These are phyloP conservation scores for Siniperca obscura DNA, from an alignment of 2,797 vertebrate genomes.

Conservation along the genomic window DNA sequence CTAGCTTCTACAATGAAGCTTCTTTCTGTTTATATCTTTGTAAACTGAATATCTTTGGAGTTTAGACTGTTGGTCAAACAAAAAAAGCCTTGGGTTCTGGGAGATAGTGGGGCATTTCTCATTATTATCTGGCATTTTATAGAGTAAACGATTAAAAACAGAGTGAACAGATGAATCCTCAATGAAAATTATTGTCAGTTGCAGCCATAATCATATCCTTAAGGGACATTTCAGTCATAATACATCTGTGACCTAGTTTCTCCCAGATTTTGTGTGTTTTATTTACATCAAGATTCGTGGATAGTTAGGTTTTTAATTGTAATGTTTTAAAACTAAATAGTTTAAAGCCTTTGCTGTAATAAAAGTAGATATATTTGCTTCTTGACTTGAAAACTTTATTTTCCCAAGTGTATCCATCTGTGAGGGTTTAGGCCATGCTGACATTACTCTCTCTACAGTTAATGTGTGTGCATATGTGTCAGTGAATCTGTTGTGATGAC, in stretches of 20 bases:
- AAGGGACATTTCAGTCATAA: neutral
- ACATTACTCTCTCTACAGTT: constrained; percentile 10
- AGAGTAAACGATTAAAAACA: neutral
- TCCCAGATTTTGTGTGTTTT: neutral
- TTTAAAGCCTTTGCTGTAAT: neutral
- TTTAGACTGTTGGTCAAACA: neutral
- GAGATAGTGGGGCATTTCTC: neutral
- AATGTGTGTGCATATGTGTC: neutral
- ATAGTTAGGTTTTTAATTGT: neutral
- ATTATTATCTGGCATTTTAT: neutral
- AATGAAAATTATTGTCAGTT: neutral
- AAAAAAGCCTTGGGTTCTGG: neutral
- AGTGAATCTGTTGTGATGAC: constrained; percentile 18
- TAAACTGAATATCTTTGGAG: neutral
- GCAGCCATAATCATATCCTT: neutral
- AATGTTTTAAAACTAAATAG: neutral
- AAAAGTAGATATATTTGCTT: neutral
- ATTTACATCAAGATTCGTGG: neutral
- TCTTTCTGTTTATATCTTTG: neutral
- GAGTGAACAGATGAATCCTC: neutral
- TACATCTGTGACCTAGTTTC: neutral
- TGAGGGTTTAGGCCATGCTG: constrained; percentile 26
- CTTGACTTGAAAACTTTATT: constrained; percentile 25
- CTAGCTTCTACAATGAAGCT: neutral
- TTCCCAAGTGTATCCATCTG: constrained; percentile 20